Evolutionary conservation across 2,113 vertebrate genomes (phyloP).

Genomic region (Rhinoderma darwinii): DNA sequence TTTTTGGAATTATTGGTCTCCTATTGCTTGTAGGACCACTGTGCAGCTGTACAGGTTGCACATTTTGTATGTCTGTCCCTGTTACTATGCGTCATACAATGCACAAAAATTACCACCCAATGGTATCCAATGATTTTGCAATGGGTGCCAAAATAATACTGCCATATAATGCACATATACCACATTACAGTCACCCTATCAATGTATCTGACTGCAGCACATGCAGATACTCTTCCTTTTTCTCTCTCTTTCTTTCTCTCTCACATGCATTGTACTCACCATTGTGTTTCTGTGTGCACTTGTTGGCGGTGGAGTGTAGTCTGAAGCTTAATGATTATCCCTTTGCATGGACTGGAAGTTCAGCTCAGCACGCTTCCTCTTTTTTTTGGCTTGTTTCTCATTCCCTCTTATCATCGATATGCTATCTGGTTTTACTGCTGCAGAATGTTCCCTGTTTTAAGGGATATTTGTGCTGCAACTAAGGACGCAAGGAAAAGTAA

Average conservation of each 20-base stretch:
- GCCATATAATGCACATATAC: not conserved
- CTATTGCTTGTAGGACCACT: no score
- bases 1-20: no score
- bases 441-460: not conserved
- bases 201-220: not conserved
- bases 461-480: not conserved
- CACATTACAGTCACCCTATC: no score
- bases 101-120: not conserved
- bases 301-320: not conserved
- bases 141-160: not conserved
- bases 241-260: not conserved
- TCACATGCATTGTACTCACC: conserved; percentile 62
- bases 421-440: not conserved
- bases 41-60: no score
- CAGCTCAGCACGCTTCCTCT: conserved; percentile 36
- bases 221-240: not conserved
- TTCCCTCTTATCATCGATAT: conserved; percentile 37
- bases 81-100: no score
- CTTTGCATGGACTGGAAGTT: conserved; percentile 16
- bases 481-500: not conserved
- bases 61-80: no score
- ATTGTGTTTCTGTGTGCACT: conserved; percentile 17
- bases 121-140: not conserved
- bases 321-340: conserved; percentile 38
- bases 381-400: conserved; percentile 4